Percentiles rank a stretch among this genome's conserved stretches.
Evolutionary conservation across 1,140 invertebrate genomes (phyloP).

Genomic region (Harlomillsia oculata): DNA sequence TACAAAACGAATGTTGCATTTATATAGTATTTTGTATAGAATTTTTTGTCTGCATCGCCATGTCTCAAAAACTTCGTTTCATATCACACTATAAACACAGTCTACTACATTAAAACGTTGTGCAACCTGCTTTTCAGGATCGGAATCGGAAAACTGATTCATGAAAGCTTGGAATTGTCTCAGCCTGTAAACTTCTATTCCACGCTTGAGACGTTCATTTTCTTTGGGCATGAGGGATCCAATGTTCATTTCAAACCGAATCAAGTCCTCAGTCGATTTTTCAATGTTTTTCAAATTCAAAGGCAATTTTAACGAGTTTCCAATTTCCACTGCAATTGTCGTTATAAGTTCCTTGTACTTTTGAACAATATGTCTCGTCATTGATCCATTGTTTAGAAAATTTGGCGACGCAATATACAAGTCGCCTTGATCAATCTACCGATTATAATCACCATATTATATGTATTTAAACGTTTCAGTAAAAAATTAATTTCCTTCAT

Average conservation of each 20-base stretch:
- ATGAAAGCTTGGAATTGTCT: background rate
- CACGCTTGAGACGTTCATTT: background rate
- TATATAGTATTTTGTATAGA: background rate
- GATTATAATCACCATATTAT: too few species aligned
- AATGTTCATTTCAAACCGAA: background rate
- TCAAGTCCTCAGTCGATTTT: background rate
- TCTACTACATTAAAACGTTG: background rate
- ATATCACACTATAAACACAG: too few species aligned
- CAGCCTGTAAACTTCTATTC: background rate
- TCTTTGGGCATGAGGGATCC: background rate
- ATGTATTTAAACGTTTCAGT: background rate
- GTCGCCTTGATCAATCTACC: conserved; percentile 3
- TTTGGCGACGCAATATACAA: background rate
- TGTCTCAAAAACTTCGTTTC: too few species aligned
- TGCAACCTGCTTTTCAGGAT: background rate
- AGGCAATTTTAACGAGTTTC: too few species aligned
- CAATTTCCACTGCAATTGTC: background rate
- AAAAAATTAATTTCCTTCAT: background rate
- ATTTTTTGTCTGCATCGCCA: background rate
- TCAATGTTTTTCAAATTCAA: background rate
- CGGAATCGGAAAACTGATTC: background rate
- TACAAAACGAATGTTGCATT: background rate
- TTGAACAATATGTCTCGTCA: background rate
- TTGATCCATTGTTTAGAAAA: background rate
- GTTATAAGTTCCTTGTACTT: background rate